phyloP scores from a whole-genome alignment of 35 echinoderm and acorn worm genomes.

The Antedon bifida region DNA sequence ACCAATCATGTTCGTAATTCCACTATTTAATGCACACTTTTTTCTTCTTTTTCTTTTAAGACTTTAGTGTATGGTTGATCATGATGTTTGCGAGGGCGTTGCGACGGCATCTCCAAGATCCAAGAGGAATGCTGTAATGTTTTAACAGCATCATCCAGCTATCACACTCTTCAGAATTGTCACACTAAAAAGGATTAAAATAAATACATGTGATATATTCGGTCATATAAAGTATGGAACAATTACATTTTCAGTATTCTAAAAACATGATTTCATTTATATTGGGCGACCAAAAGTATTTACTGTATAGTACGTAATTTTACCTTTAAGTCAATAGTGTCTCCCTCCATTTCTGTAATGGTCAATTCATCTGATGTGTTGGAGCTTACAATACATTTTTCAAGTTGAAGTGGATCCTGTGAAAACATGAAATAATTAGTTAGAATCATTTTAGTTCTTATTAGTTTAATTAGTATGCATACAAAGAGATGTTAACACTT shows the following conservation, averaged over 20 bases:
- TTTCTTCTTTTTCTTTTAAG: background rate
- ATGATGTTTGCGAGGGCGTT: conserved; percentile 10
- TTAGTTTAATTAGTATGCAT: background rate
- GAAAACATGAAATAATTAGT: background rate
- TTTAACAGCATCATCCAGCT: background rate
- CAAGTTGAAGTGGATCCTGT: background rate
- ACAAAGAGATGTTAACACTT: background rate
- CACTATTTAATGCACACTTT: no score
- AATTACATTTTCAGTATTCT: no score
- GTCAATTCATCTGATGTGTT: background rate
- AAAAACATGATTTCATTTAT: no score
- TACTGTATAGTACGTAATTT: no score
- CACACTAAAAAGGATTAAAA: background rate
- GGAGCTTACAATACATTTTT: background rate
- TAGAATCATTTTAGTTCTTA: background rate
- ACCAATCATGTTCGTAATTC: no score
- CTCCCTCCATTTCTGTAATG: background rate
- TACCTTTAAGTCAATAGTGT: conserved; percentile 3
- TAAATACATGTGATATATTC: background rate
- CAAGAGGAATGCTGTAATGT: background rate
- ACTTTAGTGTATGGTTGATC: background rate
- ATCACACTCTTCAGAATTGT: background rate
- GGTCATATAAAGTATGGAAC: no score
- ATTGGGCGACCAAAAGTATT: no score
- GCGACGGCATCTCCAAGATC: background rate